Conservation (phyloP, 1,140 invertebrate species). For the Goniozus legneri region DNA sequence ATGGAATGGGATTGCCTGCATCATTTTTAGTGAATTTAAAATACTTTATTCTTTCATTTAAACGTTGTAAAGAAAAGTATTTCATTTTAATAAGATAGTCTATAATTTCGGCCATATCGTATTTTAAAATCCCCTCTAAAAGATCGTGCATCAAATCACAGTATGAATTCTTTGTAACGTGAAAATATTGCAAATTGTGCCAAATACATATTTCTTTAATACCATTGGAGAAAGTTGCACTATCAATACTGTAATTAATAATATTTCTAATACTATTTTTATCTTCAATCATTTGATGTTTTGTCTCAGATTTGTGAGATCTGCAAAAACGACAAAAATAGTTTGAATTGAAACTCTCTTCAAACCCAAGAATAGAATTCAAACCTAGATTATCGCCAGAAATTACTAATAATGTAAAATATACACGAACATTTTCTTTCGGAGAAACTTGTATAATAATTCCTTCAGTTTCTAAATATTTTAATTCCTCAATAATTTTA, state of each 20-base stretch:
- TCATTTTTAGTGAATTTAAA: background rate
- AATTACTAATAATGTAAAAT: conserved; percentile 23
- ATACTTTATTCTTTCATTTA: background rate
- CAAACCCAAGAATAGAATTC: conserved; percentile 26
- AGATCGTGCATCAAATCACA: background rate
- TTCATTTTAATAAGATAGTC: background rate
- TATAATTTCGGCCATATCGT: background rate
- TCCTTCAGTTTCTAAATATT: conserved; percentile 3
- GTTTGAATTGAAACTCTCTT: conserved; percentile 22
- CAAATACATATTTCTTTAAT: background rate
- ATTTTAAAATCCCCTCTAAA: background rate
- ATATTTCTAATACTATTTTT: background rate
- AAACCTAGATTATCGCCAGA: conserved; percentile 35
- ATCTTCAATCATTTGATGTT: background rate
- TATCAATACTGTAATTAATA: background rate
- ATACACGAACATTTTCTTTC: conserved; percentile 8
- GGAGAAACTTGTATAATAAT: conserved; percentile 13
- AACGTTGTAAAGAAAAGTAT: background rate
- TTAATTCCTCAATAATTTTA: conserved; percentile 1
- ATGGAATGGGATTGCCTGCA: background rate
- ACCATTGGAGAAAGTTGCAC: background rate
- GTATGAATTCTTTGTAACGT: background rate
- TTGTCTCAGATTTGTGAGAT: background rate
- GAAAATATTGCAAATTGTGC: background rate
- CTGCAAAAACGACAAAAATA: conserved; percentile 5